phyloP scores from a whole-genome alignment of 2,113 vertebrate species.

The Hypomesus transpacificus region DNA sequence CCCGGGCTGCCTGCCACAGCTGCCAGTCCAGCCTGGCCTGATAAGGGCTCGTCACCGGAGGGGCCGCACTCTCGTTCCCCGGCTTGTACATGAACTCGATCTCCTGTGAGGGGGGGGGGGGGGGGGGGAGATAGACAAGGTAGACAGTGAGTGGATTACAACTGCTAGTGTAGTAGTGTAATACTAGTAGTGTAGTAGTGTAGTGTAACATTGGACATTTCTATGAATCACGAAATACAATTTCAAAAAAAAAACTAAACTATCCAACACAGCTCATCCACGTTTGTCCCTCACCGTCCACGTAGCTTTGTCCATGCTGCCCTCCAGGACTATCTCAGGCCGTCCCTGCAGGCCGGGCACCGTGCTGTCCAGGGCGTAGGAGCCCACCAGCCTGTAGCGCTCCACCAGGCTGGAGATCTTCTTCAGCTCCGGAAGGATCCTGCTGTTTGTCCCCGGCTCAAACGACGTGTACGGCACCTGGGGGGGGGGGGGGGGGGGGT shows the following conservation, averaged over 20 bases:
- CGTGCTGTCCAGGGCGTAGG: slow-evolving; percentile 80
- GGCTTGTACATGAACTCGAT: slow-evolving; percentile 84
- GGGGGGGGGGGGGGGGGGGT: not conserved
- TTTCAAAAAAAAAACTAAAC: not conserved
- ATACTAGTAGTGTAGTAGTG: too few species aligned
- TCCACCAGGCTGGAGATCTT: slow-evolving; percentile 63
- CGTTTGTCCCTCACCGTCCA: slow-evolving; percentile 72
- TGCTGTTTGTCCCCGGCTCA: slow-evolving; percentile 59
- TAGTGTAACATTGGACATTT: too few species aligned
- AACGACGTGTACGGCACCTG: slow-evolving; percentile 82
- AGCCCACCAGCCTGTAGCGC: slow-evolving; percentile 70
- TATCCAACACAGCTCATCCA: not conserved
- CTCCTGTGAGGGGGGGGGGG: slow-evolving; percentile 55
- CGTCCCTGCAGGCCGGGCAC: slow-evolving; percentile 74
- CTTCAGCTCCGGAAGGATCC: slow-evolving; percentile 66
- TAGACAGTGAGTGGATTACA: not conserved
- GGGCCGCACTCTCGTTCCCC: slow-evolving; percentile 61
- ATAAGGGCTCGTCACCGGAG: slow-evolving; percentile 66
- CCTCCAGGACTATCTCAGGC: slow-evolving; percentile 81
- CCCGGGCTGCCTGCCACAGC: slow-evolving; percentile 81
- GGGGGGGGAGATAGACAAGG: not conserved
- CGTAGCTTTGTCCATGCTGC: slow-evolving; percentile 71
- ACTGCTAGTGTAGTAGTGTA: too few species aligned
- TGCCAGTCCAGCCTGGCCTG: slow-evolving; percentile 83
- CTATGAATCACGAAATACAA: not conserved